Base-by-base conservation (phyloP, 1,140 invertebrate genomes). In the Harlomillsia oculata region DNA sequence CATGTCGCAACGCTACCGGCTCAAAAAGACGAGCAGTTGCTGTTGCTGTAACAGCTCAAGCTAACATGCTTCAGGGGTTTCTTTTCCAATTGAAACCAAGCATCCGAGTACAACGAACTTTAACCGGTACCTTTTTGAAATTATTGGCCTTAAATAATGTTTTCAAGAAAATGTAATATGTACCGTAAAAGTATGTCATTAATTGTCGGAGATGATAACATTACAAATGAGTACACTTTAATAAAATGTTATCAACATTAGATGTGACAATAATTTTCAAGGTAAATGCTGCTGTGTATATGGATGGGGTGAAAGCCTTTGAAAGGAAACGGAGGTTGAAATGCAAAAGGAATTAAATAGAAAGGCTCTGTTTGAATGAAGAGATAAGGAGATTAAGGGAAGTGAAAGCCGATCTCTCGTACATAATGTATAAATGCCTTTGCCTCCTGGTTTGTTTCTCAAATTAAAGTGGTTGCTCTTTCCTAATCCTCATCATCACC, bases 371-470 rank as follows among this genome's bases (percentile, higher is more conserved):
- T 26, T 43, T 53, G 25, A 43, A 43, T 43, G 28, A n/a, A 13
- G 18, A 53, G 51, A 53, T 53, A 53, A 53, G 51, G 29, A 53
- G 51, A 53, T 53, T 53, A 53, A 3, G 51, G 26, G 34, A 50
- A 50, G 51, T 25, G 34, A 50, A 50, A 53, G 51, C 51, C 29
- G 51, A 53, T 53, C 51, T 53, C 23, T n/a, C n/a, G 37, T 53
- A 43, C 39, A 53, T 53, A 29, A 53, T 53, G 51, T 29, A 53
- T 28, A 21, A 39, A 40, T 39, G 32, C 18, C 50, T 41, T 20
- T 40, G 29, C n/a, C 18, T 34, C 26, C 32, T 11, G n/a, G n/a
- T n/a, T n/a, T n/a, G n/a, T n/a, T 41, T 32, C 51, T 53, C 39
- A 43, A 53, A 53, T 53, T 53, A 43, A 53, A 53, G 51, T 52